Evolutionary conservation across 2,113 vertebrate genomes (phyloP), one percentile per base, ranked within the genome.

Genomic region (Mesembrinibis cayennensis): DNA sequence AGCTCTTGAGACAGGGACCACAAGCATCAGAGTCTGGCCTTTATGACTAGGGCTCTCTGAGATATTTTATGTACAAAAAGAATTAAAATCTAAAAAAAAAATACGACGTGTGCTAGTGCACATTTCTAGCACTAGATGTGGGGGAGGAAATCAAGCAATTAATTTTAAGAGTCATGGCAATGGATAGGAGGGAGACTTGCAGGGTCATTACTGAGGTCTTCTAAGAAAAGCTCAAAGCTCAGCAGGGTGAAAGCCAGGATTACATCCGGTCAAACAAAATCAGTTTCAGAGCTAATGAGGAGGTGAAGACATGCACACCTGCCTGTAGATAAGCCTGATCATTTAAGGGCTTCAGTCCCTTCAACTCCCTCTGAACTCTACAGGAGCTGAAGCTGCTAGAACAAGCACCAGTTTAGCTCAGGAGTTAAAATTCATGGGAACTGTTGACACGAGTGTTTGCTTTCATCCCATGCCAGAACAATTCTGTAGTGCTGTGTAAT

Each of bases 381-480:
- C 0, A 14, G 44, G 21, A 84, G 44, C 69, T 82, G 65, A 95
- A 94, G 67, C n/a, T 84, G 80, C 67, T 56, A 34, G 80, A 96
- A 89, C 5, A 23, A 87, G 27, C 21, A 52, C 15, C 6, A 2
- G 29, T 81, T 78, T 78, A 78, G 32, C 42, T 89, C 78, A 85
- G 74, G 56, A 93, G 62, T 77, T 91, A 70, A 87, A 96, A 79
- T 77, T 89, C 66, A 73, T 53, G n/a, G 82, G 44, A 88, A 72
- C 61, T 82, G 78, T 66, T 92, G 95, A 97, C 8, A 5, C 3
- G 1, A 94, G 73, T 23, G 20, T 66, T 79, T 88, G 49, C 92
- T 95, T 92, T 96, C 71, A 80, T 95, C 63, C 49, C 38, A 42
- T 62, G 78, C 78, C 82, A 96, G 92, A 88, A 70, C 45, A 92